Conservation (phyloP, 1,140 invertebrate species). For the Apis laboriosa region DNA sequence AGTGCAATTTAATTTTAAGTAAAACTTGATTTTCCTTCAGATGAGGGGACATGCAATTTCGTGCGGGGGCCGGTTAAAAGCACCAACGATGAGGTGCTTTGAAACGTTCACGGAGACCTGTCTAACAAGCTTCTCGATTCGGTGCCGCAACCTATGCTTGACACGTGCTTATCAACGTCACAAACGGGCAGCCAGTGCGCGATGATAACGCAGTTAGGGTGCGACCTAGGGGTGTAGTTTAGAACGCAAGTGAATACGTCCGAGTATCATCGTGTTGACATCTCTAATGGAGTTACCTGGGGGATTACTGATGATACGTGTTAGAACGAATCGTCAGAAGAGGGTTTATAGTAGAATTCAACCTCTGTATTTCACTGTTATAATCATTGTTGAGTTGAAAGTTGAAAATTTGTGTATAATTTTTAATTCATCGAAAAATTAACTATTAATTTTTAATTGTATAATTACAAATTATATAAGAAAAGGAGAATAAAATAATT, state of each 20-base stretch:
- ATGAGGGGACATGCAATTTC: constrained; percentile 3
- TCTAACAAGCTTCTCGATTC: constrained; percentile 48
- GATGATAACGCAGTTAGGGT: constrained; percentile 54
- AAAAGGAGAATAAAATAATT: not conserved
- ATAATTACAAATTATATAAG: not conserved
- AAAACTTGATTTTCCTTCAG: not conserved
- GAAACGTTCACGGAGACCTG: constrained; percentile 10
- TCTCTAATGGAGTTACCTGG: constrained; percentile 46
- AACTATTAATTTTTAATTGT: too few species aligned
- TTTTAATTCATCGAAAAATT: too few species aligned
- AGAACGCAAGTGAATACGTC: constrained; percentile 23
- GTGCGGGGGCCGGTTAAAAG: not conserved
- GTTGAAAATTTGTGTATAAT: too few species aligned
- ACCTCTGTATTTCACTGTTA: not conserved
- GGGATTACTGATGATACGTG: constrained; percentile 14
- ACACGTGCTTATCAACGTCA: constrained; percentile 59
- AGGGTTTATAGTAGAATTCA: not conserved
- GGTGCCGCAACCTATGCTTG: constrained; percentile 44
- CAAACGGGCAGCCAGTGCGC: constrained; percentile 28
- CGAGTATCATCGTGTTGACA: constrained; percentile 39
- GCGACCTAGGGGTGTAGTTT: constrained; percentile 8
- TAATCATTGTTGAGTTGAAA: too few species aligned
- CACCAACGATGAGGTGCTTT: not conserved
- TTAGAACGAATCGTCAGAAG: constrained; percentile 2
- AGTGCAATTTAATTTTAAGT: not conserved